phyloP scores from a whole-genome alignment of 30 jellyfish, hydroid and myxozoan genomes.

The Aurelia aurita complex sp. Pacific region DNA sequence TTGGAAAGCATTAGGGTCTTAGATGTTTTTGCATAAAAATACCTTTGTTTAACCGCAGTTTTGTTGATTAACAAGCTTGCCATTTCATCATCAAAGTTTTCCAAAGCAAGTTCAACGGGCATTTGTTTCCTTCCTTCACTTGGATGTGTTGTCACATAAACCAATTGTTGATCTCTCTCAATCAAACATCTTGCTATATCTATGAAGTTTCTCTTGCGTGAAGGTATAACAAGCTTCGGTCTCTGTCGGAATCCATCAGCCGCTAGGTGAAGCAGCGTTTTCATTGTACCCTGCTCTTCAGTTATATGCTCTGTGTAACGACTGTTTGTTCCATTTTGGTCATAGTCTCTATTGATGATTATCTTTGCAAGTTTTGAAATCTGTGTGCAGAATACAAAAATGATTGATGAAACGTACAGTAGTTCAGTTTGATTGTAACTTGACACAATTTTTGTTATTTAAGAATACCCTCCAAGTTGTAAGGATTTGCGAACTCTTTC shows the following conservation, averaged over 20 bases:
- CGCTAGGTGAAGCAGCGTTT: slow-evolving; percentile 78
- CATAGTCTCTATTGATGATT: slow-evolving; percentile 48
- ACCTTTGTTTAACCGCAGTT: slow-evolving; percentile 22
- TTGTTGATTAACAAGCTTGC: slow-evolving; percentile 66
- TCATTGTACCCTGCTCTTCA: slow-evolving; percentile 38
- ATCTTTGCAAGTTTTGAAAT: slow-evolving; percentile 62
- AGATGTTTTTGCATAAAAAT: no score
- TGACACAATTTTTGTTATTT: no score
- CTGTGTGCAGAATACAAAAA: slow-evolving; percentile 1
- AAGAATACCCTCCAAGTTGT: no score
- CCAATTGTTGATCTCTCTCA: slow-evolving; percentile 60
- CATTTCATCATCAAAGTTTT: slow-evolving; percentile 73
- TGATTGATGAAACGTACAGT: neutral
- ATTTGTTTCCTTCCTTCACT: slow-evolving; percentile 31
- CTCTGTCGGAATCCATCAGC: slow-evolving; percentile 75
- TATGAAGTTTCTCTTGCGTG: slow-evolving; percentile 41
- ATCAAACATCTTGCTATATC: slow-evolving; percentile 58
- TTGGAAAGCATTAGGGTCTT: no score
- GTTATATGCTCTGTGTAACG: slow-evolving; percentile 36
- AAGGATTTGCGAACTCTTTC: no score
- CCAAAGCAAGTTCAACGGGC: slow-evolving; percentile 80
- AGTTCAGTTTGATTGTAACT: no score
- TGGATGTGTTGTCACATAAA: slow-evolving; percentile 70
- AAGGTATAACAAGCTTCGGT: neutral
- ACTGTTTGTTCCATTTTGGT: slow-evolving; percentile 23